Percentiles rank a stretch among this genome's conserved stretches.
Conservation (phyloP, 2,113 vertebrate genomes). For the Caretta caretta region DNA sequence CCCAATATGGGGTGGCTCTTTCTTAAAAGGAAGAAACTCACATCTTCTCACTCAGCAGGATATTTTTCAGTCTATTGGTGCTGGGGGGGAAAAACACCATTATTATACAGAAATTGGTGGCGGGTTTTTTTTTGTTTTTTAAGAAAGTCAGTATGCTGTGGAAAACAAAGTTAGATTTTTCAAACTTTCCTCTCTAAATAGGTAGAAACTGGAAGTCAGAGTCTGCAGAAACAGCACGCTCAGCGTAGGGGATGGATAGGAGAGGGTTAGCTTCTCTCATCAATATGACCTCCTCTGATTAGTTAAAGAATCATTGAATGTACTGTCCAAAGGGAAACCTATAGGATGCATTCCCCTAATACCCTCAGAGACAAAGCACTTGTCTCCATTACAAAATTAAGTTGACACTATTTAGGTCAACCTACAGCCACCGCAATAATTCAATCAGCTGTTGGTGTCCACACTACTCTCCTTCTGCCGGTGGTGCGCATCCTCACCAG, state of each 20-base stretch:
- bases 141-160: neutral
- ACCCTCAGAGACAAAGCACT: neutral
- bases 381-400: neutral
- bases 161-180: neutral
- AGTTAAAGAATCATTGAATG: neutral
- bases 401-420: neutral
- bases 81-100: no score
- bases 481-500: neutral
- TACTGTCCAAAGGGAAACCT: neutral
- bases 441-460: neutral
- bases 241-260: no score
- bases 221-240: no score
- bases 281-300: no score
- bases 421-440: neutral
- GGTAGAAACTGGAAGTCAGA: no score
- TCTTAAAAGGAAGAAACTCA: no score
- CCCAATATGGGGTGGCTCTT: neutral
- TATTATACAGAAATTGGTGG: no score
- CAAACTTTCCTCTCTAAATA: no score
- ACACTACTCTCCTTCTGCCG: neutral
- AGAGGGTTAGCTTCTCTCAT: no score
- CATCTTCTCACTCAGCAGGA: no score
- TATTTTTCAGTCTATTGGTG: no score
- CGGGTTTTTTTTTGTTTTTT: no score
- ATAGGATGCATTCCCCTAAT: neutral